phyloP scores from a whole-genome alignment of 2,888 invertebrate species.

The Germaria angustata region DNA sequence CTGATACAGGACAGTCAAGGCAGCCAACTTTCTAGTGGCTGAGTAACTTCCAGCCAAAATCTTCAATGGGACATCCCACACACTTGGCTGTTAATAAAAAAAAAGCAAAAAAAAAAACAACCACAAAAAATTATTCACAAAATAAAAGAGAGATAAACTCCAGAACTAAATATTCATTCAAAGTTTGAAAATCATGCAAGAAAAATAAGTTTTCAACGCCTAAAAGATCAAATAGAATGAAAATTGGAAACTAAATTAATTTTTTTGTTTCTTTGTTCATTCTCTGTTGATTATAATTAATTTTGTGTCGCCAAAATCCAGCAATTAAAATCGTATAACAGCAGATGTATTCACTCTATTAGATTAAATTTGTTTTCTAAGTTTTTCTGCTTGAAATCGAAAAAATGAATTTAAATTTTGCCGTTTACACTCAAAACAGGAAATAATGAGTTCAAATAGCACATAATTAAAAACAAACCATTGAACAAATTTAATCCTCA shows the following conservation, averaged over 20 bases:
- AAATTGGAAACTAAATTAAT: neutral
- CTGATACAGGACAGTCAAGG: constrained; percentile 37
- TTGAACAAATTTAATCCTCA: neutral
- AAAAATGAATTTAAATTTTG: too few relatives aligned
- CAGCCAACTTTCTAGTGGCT: neutral
- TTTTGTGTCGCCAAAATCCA: neutral
- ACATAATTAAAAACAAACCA: constrained; percentile 8
- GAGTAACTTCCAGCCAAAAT: constrained; percentile 16
- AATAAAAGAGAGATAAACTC: constrained; percentile 26
- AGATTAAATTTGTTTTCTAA: too few relatives aligned
- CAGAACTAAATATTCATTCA: too few relatives aligned
- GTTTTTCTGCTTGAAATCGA: too few relatives aligned
- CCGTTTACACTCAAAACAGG: too few relatives aligned
- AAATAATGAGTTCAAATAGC: constrained; percentile 18
- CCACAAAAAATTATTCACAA: neutral
- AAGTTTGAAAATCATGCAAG: too few relatives aligned
- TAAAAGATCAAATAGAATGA: constrained; percentile 42
- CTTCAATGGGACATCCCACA: constrained; percentile 53
- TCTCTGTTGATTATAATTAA: neutral
- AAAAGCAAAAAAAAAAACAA: too few relatives aligned
- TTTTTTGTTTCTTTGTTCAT: neutral
- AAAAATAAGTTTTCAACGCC: constrained; percentile 9
- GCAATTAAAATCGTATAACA: neutral
- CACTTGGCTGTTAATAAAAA: constrained; percentile 22
- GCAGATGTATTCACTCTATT: too few relatives aligned